Conservation (phyloP, 2,797 vertebrate genomes). For the Dromococcyx pavoninus region DNA sequence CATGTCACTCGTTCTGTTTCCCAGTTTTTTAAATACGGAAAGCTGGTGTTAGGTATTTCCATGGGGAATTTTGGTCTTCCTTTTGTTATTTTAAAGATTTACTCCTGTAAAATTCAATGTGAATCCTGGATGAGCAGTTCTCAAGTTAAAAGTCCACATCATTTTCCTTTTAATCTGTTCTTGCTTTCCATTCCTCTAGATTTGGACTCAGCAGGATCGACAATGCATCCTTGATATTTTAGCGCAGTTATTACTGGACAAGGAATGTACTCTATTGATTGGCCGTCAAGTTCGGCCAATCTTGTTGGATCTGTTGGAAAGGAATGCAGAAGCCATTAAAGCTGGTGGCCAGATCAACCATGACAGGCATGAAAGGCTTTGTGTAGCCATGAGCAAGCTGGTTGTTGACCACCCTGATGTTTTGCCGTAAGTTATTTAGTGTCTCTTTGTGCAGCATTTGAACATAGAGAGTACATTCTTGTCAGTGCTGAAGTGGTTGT, state of each 20-base stretch:
- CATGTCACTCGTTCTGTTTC: neutral
- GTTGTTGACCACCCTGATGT: constrained; percentile 87
- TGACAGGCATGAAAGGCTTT: constrained; percentile 93
- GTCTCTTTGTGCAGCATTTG: neutral
- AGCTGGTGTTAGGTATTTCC: neutral
- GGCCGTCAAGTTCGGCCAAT: constrained; percentile 88
- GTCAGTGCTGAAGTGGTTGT: neutral
- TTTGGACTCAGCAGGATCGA: constrained; percentile 92
- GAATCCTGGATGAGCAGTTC: neutral
- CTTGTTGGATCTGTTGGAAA: constrained; percentile 91
- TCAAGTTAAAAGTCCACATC: neutral
- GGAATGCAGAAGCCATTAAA: constrained; percentile 87
- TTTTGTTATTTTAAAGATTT: neutral
- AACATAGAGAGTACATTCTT: accelerated
- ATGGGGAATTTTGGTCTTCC: neutral
- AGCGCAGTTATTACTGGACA: constrained; percentile 89
- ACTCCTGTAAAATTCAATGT: neutral
- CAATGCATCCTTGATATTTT: constrained; percentile 85
- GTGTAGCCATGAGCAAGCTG: constrained; percentile 94
- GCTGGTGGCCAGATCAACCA: constrained; percentile 85
- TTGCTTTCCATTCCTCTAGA: constrained; percentile 68
- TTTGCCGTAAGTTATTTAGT: constrained; percentile 82
- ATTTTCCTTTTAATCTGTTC: neutral
- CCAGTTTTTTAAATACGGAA: neutral
- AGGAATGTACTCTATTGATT: constrained; percentile 88